Evolutionary conservation across 2,797 vertebrate species (phyloP).

Genomic region (Argyrosomus regius): DNA sequence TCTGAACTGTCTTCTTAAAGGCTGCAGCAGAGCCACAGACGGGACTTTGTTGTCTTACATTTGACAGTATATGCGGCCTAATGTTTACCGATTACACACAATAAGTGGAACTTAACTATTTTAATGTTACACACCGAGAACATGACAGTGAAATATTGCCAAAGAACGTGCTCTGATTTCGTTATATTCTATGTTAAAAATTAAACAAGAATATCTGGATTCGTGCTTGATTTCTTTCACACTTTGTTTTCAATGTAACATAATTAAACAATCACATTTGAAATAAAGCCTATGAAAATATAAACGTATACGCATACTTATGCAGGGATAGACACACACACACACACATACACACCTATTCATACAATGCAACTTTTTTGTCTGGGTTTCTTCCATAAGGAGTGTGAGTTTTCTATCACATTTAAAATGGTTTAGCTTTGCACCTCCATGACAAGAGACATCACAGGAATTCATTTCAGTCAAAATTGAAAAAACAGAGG

Average conservation of each 20-base stretch:
- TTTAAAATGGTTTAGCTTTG: neutral
- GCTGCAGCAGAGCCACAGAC: conserved; percentile 46
- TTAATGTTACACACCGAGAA: conserved; percentile 20
- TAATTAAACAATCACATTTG: neutral
- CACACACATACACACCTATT: neutral
- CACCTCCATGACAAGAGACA: neutral
- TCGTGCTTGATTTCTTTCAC: neutral
- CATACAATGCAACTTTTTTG: neutral
- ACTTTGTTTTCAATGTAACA: neutral
- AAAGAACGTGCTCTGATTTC: neutral
- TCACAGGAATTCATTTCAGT: neutral
- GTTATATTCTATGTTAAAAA: neutral
- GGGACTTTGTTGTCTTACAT: conserved; percentile 58
- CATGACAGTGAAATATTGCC: conserved; percentile 7
- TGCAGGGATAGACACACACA: neutral
- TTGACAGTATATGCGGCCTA: conserved; percentile 42
- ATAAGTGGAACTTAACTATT: conserved; percentile 26
- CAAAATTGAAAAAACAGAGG: neutral
- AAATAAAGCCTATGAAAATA: neutral
- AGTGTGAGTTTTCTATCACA: neutral
- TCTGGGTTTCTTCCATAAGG: neutral
- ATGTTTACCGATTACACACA: conserved; percentile 55
- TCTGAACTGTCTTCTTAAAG: conserved; percentile 63
- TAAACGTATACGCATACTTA: neutral
- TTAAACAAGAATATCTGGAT: neutral